Evolutionary conservation across 2,113 vertebrate species (phyloP).

Genomic region (Pseudonaja textilis): DNA sequence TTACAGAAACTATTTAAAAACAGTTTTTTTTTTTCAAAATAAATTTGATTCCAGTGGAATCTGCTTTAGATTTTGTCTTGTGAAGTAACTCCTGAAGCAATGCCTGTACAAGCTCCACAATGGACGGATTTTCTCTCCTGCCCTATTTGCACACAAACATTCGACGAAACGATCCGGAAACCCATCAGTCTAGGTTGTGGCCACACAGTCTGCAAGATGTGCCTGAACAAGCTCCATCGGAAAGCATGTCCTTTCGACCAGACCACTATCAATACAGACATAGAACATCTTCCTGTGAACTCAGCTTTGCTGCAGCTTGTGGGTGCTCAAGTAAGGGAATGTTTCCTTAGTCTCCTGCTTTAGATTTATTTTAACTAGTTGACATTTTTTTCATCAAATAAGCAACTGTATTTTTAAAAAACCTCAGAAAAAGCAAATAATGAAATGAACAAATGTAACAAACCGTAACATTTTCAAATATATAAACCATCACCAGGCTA

Average conservation of each 20-base stretch:
- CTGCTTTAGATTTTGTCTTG: constrained; percentile 83
- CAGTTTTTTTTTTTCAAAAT: constrained; percentile 69
- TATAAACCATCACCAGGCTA: not conserved
- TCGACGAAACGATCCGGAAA: constrained; percentile 94
- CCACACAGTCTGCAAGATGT: constrained; percentile 99
- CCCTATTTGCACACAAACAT: constrained; percentile 98
- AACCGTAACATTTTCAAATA: not conserved
- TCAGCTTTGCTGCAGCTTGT: constrained; percentile 93
- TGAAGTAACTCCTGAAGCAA: constrained; percentile 83
- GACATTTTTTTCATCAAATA: not conserved
- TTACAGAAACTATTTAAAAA: constrained; percentile 92
- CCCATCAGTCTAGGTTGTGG: constrained; percentile 98
- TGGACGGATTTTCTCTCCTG: constrained; percentile 99
- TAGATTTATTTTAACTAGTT: not conserved
- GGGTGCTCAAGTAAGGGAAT: constrained; percentile 85
- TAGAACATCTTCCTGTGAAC: constrained; percentile 96
- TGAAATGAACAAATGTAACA: not conserved
- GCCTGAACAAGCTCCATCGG: constrained; percentile 98
- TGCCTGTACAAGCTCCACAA: constrained; percentile 99
- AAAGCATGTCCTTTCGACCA: constrained; percentile 99
- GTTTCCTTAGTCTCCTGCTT: not conserved
- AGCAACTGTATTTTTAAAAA: not conserved
- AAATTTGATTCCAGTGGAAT: constrained; percentile 99
- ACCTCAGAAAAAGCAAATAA: not conserved
- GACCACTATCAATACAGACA: constrained; percentile 97